phyloP scores from a whole-genome alignment of 2,113 vertebrate species.

The Pontoporia blainvillei region DNA sequence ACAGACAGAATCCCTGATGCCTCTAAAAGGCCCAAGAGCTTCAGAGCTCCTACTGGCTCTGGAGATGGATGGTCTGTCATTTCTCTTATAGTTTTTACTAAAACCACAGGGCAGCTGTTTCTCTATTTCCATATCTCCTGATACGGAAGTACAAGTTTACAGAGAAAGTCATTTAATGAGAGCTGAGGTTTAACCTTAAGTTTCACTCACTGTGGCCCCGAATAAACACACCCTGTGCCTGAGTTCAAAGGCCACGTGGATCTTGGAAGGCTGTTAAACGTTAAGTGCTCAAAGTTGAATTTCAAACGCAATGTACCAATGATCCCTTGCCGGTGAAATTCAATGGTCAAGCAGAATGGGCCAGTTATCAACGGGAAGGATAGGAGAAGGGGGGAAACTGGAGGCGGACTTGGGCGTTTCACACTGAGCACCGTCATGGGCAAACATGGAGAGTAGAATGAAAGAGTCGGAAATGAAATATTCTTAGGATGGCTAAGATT shows the following conservation, averaged over 20 bases:
- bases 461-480: not conserved
- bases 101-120: not conserved
- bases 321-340: not conserved
- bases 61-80: not conserved
- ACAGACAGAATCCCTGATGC: not conserved
- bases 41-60: not conserved
- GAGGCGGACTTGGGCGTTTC: not conserved
- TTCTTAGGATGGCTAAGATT: not conserved
- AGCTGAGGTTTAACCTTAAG: not conserved
- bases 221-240: not conserved
- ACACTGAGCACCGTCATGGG: not conserved
- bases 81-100: not conserved
- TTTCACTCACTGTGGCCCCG: not conserved
- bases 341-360: not conserved
- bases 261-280: slow-evolving; percentile 7
- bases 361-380: not conserved
- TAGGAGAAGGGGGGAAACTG: not conserved
- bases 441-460: not conserved
- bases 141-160: not conserved
- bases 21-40: not conserved
- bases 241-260: not conserved
- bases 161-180: slow-evolving; percentile 2
- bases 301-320: slow-evolving; percentile 4
- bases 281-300: not conserved
- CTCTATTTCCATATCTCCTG: not conserved